phyloP scores from a whole-genome alignment of 2,113 vertebrate species.

The Saimiri boliviensis region DNA sequence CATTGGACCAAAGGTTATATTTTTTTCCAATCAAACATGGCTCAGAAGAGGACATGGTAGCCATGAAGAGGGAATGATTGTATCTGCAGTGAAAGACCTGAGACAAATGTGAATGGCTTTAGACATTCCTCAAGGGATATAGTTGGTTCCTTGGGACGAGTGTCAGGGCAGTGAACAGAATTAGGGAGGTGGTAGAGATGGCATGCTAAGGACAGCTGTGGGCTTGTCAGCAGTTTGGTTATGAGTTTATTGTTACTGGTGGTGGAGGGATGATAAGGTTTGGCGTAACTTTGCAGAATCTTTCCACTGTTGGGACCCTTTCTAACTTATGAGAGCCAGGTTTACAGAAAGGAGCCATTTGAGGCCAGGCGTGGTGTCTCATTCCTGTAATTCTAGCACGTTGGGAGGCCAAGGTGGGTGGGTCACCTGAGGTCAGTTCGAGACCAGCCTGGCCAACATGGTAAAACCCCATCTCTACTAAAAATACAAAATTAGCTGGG shows the following conservation, averaged over 20 bases:
- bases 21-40: not conserved
- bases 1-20: not conserved
- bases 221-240: not conserved
- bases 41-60: not conserved
- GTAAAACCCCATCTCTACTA: too few relatives aligned
- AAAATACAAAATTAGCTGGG: too few relatives aligned
- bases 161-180: not conserved
- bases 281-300: not conserved
- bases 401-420: too few relatives aligned
- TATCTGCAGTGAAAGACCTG: not conserved
- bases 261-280: not conserved
- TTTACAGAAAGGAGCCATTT: not conserved
- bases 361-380: too few relatives aligned
- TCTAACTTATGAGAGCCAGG: not conserved
- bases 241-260: not conserved
- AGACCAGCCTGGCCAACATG: too few relatives aligned
- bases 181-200: too few relatives aligned
- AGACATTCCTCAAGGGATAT: not conserved
- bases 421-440: too few relatives aligned
- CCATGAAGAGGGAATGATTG: not conserved
- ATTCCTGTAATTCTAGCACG: too few relatives aligned
- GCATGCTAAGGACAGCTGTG: accelerated
- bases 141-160: not conserved
- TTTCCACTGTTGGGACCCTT: not conserved
- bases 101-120: not conserved